Conservation (phyloP, 2,888 invertebrate genomes). For the Apoda limacodes region DNA sequence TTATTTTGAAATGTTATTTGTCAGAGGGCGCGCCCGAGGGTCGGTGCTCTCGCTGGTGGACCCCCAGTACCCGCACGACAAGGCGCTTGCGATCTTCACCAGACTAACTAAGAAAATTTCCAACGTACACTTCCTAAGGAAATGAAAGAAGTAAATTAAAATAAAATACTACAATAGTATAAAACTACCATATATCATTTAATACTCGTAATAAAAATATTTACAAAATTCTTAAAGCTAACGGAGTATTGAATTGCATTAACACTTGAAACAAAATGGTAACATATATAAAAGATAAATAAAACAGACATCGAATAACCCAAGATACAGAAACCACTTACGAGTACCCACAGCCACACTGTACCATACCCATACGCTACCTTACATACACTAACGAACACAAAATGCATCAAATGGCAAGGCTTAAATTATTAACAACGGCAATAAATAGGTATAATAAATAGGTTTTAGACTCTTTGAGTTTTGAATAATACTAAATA, state of each 20-base stretch:
- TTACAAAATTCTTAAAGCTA: conserved; percentile 55
- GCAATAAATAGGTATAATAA: conserved; percentile 57
- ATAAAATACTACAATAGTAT: conserved; percentile 20
- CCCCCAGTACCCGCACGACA: conserved; percentile 43
- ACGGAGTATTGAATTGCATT: conserved; percentile 60
- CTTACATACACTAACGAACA: conserved; percentile 22
- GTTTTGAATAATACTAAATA: too few species aligned
- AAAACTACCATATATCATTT: conserved; percentile 13
- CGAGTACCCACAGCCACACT: conserved; percentile 25
- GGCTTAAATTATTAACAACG: conserved; percentile 46
- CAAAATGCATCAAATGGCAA: conserved; percentile 64
- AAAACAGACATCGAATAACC: conserved; percentile 14
- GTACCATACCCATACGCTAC: conserved; percentile 20
- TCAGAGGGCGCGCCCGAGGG: conserved; percentile 41
- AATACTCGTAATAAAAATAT: conserved; percentile 44
- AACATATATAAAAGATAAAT: conserved; percentile 34
- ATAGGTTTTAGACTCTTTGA: too few species aligned
- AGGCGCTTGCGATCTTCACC: conserved; percentile 50
- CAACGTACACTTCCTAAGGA: conserved; percentile 38
- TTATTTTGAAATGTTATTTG: not conserved
- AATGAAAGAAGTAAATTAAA: conserved; percentile 17
- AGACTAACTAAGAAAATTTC: conserved; percentile 53
- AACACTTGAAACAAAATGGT: conserved; percentile 43
- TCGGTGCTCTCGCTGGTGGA: conserved; percentile 48
- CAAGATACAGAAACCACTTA: conserved; percentile 6